These are phyloP conservation scores for Conger conger DNA, from an alignment of 2,113 vertebrate species.

Conservation along the genomic window DNA sequence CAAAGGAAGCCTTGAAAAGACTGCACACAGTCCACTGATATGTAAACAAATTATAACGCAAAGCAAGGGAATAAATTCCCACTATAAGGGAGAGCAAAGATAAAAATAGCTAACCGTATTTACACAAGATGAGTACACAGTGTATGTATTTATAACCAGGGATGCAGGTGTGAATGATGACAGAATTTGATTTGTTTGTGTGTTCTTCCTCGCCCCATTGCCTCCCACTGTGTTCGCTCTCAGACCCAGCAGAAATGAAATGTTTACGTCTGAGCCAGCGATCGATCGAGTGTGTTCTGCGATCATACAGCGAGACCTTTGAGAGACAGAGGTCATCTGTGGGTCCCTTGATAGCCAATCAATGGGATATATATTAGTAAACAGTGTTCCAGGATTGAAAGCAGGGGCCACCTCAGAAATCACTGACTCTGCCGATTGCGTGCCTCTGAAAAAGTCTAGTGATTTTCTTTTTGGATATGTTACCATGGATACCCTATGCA, in stretches of 20 bases:
- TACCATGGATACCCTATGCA: slow-evolving; percentile 49
- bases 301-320: slow-evolving; percentile 47
- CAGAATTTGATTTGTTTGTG: slow-evolving; percentile 12
- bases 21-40: neutral
- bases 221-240: slow-evolving; percentile 37
- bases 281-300: slow-evolving; percentile 43
- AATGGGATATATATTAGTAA: slow-evolving; percentile 48
- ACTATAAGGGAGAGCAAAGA: neutral
- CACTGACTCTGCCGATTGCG: slow-evolving; percentile 26
- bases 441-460: slow-evolving; percentile 29
- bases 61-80: neutral
- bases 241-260: slow-evolving; percentile 31
- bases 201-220: neutral
- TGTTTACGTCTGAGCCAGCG: slow-evolving; percentile 40
- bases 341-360: slow-evolving; percentile 45
- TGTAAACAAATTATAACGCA: neutral
- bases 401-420: slow-evolving; percentile 46
- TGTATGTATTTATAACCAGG: neutral
- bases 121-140: neutral
- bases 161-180: neutral
- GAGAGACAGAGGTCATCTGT: slow-evolving; percentile 41
- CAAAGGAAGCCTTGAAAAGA: neutral
- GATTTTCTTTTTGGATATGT: slow-evolving; percentile 40
- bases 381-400: slow-evolving; percentile 40
- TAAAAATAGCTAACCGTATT: neutral